Percentiles rank a stretch among this genome's conserved stretches.
These are phyloP conservation scores for Pandemis corylana DNA, from an alignment of 2,888 invertebrate genomes.

Conservation along the genomic window DNA sequence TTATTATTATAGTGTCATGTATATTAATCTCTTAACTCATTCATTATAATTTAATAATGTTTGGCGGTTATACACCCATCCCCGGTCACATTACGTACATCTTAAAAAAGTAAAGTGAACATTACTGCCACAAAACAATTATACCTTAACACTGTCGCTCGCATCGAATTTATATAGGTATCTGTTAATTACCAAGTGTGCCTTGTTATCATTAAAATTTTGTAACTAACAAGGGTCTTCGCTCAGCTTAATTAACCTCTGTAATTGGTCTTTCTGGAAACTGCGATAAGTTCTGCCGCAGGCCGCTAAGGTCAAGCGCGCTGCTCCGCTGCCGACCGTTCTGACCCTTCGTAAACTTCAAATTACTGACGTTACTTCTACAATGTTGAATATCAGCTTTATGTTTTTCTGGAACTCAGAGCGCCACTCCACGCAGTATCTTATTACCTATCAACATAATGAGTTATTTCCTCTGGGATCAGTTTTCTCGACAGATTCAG, in stretches of 20 bases:
- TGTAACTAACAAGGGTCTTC: constrained; percentile 58
- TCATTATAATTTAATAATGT: too few relatives aligned
- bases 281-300: constrained; percentile 39
- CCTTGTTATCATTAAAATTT: constrained; percentile 60
- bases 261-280: constrained; percentile 59
- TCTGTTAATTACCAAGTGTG: constrained; percentile 51
- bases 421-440: not conserved
- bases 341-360: constrained; percentile 35
- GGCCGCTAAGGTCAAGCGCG: constrained; percentile 35
- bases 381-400: constrained; percentile 18
- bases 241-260: constrained; percentile 63
- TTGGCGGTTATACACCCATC: too few relatives aligned
- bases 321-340: constrained; percentile 25
- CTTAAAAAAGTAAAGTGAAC: too few relatives aligned
- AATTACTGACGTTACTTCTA: constrained; percentile 20
- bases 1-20: not conserved
- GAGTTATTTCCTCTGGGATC: constrained; percentile 4
- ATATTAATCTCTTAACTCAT: too few relatives aligned
- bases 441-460: constrained; percentile 16
- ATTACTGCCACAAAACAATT: not conserved
- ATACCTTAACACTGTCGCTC: constrained; percentile 1
- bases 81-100: too few relatives aligned
- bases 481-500: constrained; percentile 9
- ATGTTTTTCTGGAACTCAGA: constrained; percentile 14
- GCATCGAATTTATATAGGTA: constrained; percentile 46